Evolutionary conservation across 2,888 invertebrate species (phyloP).

Genomic region (Sericinus montela): DNA sequence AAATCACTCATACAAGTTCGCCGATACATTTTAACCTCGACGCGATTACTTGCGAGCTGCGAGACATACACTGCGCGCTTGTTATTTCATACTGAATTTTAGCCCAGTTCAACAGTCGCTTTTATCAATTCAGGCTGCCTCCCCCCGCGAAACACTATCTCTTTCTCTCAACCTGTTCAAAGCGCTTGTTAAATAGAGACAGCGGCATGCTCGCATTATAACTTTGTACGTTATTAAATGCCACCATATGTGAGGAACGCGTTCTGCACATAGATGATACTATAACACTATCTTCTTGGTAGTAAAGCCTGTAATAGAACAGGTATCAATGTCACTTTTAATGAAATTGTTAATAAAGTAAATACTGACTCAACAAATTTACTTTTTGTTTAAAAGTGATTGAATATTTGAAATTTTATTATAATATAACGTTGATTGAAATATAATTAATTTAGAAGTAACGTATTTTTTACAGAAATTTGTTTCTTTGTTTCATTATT

Average conservation of each 20-base stretch:
- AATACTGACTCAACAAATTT: neutral
- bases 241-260: constrained; percentile 22
- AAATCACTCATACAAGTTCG: constrained; percentile 57
- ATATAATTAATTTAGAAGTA: too few species aligned
- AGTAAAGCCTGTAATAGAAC: constrained; percentile 24
- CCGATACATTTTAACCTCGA: constrained; percentile 68
- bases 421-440: too few species aligned
- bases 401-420: neutral
- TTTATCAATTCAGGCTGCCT: constrained; percentile 68
- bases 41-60: constrained; percentile 39
- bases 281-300: constrained; percentile 20
- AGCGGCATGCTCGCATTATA: constrained; percentile 39
- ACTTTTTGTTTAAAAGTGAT: too few species aligned
- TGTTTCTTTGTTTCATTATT: too few species aligned
- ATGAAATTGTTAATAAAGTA: constrained; percentile 15
- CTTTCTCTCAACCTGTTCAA: constrained; percentile 43
- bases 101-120: constrained; percentile 69
- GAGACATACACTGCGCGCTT: constrained; percentile 45
- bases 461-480: too few species aligned
- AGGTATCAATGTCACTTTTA: constrained; percentile 21
- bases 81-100: constrained; percentile 71
- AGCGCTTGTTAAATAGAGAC: constrained; percentile 46
- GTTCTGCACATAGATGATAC: constrained; percentile 21
- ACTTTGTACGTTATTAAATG: constrained; percentile 20
- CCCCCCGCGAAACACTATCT: constrained; percentile 51